Conservation (phyloP, 2,113 vertebrate genomes). For the Myotis lucifugus region DNA sequence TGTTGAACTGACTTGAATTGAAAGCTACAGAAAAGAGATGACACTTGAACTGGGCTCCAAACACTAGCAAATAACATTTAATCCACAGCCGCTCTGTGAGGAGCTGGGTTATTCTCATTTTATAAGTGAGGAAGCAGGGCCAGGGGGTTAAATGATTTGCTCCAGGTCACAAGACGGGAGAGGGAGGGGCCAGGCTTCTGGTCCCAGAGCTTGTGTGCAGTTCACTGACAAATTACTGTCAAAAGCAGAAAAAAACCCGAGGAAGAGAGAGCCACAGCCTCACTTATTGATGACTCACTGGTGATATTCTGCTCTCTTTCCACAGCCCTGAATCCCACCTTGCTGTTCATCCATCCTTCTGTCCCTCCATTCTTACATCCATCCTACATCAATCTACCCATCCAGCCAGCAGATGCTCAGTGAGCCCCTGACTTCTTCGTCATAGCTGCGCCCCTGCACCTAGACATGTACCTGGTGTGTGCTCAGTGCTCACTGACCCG, state of each 20-base stretch:
- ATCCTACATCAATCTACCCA: background rate
- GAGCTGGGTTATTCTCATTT: constrained; percentile 52
- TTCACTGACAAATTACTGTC: background rate
- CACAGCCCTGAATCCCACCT: background rate
- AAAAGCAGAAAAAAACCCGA: background rate
- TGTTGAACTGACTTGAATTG: constrained; percentile 12
- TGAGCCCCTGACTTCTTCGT: background rate
- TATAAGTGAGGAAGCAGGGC: constrained; percentile 44
- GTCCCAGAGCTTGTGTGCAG: background rate
- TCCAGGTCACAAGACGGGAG: constrained; percentile 42
- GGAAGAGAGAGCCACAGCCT: background rate
- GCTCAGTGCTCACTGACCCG: background rate
- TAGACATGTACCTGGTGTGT: background rate
- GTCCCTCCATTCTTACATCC: background rate
- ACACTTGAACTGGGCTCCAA: constrained; percentile 30
- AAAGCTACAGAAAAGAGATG: constrained; percentile 48
- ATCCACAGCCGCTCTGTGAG: background rate
- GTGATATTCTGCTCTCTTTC: background rate
- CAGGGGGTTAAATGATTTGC: background rate
- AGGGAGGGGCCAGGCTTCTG: background rate
- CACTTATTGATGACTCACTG: background rate
- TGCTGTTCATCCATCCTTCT: background rate
- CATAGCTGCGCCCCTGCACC: background rate
- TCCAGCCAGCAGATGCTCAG: background rate
- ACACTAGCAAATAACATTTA: constrained; percentile 48